These are phyloP conservation scores for Dromas ardeola DNA, from an alignment of 2,113 vertebrate species.

Conservation along the genomic window DNA sequence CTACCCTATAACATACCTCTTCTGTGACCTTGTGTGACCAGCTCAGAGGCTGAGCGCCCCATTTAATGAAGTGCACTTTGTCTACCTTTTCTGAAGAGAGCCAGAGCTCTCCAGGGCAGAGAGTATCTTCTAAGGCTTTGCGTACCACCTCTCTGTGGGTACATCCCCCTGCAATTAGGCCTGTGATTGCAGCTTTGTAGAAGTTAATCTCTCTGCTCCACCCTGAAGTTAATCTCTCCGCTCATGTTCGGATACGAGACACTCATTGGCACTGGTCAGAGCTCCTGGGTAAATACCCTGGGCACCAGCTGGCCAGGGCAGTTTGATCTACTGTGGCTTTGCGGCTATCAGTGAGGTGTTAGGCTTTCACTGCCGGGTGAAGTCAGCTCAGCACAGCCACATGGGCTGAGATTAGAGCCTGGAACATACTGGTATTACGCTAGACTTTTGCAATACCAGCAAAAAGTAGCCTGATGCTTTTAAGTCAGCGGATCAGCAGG, in stretches of 20 bases:
- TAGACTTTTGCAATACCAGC: neutral
- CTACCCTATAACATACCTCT: neutral
- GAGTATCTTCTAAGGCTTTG: neutral
- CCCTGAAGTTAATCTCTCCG: neutral
- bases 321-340: neutral
- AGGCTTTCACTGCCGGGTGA: neutral
- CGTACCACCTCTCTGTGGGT: neutral
- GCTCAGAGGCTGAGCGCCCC: neutral
- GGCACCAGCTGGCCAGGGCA: neutral
- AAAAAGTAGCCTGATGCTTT: neutral
- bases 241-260: neutral
- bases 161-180: neutral
- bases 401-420: neutral
- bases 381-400: neutral
- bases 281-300: neutral
- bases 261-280: rapidly evolving
- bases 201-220: neutral
- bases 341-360: neutral
- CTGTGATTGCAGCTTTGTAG: neutral
- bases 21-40: neutral
- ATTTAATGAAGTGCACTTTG: neutral
- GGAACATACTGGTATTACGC: neutral
- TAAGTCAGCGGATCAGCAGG: neutral
- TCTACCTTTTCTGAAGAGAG: neutral
- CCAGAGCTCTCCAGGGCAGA: neutral